These are phyloP conservation scores for Siderastrea siderea DNA, from an alignment of 92 coral and sea anemone species.

Conservation along the genomic window DNA sequence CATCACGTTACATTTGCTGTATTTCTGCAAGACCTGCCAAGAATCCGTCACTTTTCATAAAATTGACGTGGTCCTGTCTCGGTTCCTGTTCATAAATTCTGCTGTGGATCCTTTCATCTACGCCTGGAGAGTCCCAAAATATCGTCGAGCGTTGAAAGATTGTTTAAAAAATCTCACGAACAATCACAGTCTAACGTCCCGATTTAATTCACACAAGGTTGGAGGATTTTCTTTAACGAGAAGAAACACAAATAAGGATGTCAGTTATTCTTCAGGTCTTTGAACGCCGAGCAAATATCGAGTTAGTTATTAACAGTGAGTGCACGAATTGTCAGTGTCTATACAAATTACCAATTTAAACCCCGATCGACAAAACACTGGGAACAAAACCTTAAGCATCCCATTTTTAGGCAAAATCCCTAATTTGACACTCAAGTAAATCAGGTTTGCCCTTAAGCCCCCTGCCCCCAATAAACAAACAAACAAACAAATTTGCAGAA, in stretches of 20 bases:
- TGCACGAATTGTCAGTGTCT: too few species aligned
- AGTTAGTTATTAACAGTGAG: too few species aligned
- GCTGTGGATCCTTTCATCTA: constrained; percentile 44
- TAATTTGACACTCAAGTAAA: too few species aligned
- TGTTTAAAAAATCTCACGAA: not conserved
- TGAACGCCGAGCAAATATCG: too few species aligned
- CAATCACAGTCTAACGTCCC: not conserved
- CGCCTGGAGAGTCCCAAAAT: constrained; percentile 40
- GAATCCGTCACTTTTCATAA: constrained; percentile 16
- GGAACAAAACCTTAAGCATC: too few species aligned
- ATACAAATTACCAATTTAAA: too few species aligned
- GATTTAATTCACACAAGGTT: not conserved
- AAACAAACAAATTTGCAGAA: too few species aligned
- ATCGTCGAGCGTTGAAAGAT: constrained; percentile 30
- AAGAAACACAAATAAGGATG: not conserved
- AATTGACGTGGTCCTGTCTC: constrained; percentile 24
- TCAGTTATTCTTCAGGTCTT: not conserved
- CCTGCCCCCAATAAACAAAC: too few species aligned
- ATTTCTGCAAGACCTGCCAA: constrained; percentile 23
- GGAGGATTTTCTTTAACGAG: not conserved
- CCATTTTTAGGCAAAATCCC: too few species aligned
- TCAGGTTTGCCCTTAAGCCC: too few species aligned
- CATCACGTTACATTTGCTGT: constrained; percentile 22
- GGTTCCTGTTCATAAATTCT: constrained; percentile 34
- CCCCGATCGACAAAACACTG: too few species aligned